Percentiles rank a stretch among this genome's conserved stretches.
phyloP scores from a whole-genome alignment of 2,113 vertebrate species.

The Labeo rohita region DNA sequence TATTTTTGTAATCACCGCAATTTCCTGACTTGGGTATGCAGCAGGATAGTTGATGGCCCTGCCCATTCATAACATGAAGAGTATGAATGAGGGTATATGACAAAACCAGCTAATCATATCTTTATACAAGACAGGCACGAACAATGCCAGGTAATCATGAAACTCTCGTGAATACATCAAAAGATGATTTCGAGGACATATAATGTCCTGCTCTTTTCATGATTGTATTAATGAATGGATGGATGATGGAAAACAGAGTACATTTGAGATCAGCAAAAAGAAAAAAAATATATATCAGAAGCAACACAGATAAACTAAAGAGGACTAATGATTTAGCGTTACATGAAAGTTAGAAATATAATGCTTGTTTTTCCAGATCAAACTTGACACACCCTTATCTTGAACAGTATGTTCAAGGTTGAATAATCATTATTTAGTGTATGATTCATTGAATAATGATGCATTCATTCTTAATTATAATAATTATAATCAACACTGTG shows the following conservation, averaged over 20 bases:
- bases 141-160: neutral
- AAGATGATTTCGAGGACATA: neutral
- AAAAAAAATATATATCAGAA: neutral
- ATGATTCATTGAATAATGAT: neutral
- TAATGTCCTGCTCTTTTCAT: neutral
- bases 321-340: neutral
- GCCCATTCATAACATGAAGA: conserved; percentile 14
- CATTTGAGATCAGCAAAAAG: neutral
- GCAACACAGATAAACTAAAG: neutral
- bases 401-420: neutral
- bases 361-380: conserved; percentile 4
- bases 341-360: neutral
- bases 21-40: conserved; percentile 28
- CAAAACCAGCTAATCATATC: neutral
- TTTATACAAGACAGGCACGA: neutral
- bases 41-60: neutral
- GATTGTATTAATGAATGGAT: neutral
- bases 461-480: neutral
- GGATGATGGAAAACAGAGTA: neutral
- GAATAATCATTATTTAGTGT: neutral
- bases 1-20: conserved; percentile 12
- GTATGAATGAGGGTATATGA: neutral
- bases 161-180: neutral
- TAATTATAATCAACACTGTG: neutral
- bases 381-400: neutral